A percentile compares a stretch with the other conserved stretches of the same genome.
These are phyloP conservation scores for Pluvianellus socialis DNA, from an alignment of 2,113 vertebrate genomes.

Conservation along the genomic window DNA sequence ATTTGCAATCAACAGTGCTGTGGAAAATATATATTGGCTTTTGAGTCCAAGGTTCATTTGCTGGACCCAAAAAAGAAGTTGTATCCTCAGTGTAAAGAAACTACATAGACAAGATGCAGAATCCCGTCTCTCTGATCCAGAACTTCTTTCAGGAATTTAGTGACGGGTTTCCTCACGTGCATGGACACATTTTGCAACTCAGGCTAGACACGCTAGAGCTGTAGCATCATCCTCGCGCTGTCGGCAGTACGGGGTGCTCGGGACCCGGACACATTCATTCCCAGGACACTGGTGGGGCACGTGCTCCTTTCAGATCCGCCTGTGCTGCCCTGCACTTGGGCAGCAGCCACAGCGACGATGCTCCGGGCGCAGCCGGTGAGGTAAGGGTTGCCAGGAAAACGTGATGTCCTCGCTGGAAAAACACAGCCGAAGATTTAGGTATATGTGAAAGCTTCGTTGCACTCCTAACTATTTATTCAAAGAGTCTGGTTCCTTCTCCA, in stretches of 20 bases:
- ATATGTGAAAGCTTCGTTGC: background rate
- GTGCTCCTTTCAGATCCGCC: fast-evolving
- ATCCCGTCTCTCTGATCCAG: background rate
- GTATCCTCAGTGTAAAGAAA: background rate
- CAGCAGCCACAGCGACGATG: fast-evolving
- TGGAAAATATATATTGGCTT: background rate
- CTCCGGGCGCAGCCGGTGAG: background rate
- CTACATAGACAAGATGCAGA: background rate
- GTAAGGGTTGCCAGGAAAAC: fast-evolving
- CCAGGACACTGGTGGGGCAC: background rate
- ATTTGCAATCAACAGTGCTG: background rate
- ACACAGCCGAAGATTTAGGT: background rate
- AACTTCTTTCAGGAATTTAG: background rate
- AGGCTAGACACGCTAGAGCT: fast-evolving
- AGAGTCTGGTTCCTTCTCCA: background rate
- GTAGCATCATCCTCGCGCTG: fast-evolving
- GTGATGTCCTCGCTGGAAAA: fast-evolving
- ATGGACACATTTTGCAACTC: fast-evolving
- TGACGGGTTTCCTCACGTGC: fast-evolving
- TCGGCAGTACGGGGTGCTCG: fast-evolving
- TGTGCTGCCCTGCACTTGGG: fast-evolving
- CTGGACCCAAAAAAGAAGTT: background rate
- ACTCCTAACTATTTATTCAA: background rate
- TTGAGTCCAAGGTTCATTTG: background rate
- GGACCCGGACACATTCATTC: background rate